A percentile compares a stretch with the other conserved stretches of the same genome.
These are phyloP conservation scores for Orthosia gothica DNA, from an alignment of 2,888 invertebrate species.

Conservation along the genomic window DNA sequence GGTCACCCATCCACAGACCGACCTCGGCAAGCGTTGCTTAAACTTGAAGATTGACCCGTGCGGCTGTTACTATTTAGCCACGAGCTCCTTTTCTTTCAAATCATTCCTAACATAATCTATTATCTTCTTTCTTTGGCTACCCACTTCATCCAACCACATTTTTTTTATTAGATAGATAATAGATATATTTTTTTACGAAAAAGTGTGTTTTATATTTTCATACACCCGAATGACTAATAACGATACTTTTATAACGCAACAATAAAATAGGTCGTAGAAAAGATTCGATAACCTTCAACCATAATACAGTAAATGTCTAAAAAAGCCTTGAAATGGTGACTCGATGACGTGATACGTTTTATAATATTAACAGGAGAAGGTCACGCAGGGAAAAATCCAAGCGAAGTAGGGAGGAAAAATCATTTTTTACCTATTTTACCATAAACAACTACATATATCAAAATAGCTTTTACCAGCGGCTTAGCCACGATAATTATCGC, in stretches of 20 bases:
- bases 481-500: too few relatives aligned
- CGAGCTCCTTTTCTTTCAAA: too few relatives aligned
- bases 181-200: too few relatives aligned
- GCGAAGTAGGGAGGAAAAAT: background rate
- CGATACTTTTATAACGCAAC: background rate
- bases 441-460: background rate
- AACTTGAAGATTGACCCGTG: too few relatives aligned
- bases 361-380: conserved; percentile 2
- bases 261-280: background rate
- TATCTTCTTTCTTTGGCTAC: too few relatives aligned
- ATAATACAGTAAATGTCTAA: conserved; percentile 2
- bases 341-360: conserved; percentile 12
- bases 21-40: too few relatives aligned
- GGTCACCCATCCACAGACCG: too few relatives aligned
- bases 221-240: background rate
- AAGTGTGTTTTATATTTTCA: too few relatives aligned
- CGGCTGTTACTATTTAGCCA: too few relatives aligned
- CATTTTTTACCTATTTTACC: background rate
- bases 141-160: too few relatives aligned
- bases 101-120: too few relatives aligned
- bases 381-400: conserved; percentile 13
- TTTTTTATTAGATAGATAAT: too few relatives aligned
- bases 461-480: background rate
- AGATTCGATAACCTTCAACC: background rate
- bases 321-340: conserved; percentile 20